Conservation (phyloP, 2,888 invertebrate species). For the Dryobotodes eremita region DNA sequence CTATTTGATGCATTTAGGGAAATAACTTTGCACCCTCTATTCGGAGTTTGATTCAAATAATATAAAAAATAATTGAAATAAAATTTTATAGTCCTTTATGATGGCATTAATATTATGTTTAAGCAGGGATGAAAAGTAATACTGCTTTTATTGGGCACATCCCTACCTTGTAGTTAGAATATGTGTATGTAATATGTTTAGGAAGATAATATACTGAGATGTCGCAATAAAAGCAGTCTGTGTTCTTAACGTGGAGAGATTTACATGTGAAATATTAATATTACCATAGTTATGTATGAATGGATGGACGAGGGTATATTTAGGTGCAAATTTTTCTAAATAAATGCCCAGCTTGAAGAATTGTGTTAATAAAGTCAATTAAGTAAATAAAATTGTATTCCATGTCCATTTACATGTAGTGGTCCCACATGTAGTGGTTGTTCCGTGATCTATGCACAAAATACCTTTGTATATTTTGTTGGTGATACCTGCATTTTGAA, state of each 20-base stretch:
- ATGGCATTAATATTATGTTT: slow-evolving; percentile 6
- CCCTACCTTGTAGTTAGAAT: background rate
- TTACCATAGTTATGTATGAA: slow-evolving; percentile 40
- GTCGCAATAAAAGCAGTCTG: slow-evolving; percentile 12
- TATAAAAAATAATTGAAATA: slow-evolving; percentile 2
- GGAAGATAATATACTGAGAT: background rate
- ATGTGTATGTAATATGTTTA: background rate
- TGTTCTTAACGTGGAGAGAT: slow-evolving; percentile 1
- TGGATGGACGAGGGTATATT: slow-evolving; percentile 72
- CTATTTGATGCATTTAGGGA: slow-evolving; percentile 26
- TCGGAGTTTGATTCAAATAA: slow-evolving; percentile 8
- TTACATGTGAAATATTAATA: slow-evolving; percentile 13
- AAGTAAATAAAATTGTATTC: slow-evolving; percentile 40
- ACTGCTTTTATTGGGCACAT: slow-evolving; percentile 27
- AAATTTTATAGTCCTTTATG: background rate
- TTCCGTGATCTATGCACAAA: slow-evolving; percentile 65
- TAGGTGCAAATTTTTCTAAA: slow-evolving; percentile 70
- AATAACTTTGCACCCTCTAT: slow-evolving; percentile 7
- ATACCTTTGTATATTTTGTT: slow-evolving; percentile 47
- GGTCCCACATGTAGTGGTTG: slow-evolving; percentile 49
- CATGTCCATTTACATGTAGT: slow-evolving; percentile 60
- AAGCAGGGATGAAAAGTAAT: background rate
- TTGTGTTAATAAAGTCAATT: slow-evolving; percentile 66
- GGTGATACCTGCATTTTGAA: slow-evolving; percentile 32
- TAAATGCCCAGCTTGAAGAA: slow-evolving; percentile 62